phyloP scores from a whole-genome alignment of 2,888 invertebrate species.

The Cantharis nigra region DNA sequence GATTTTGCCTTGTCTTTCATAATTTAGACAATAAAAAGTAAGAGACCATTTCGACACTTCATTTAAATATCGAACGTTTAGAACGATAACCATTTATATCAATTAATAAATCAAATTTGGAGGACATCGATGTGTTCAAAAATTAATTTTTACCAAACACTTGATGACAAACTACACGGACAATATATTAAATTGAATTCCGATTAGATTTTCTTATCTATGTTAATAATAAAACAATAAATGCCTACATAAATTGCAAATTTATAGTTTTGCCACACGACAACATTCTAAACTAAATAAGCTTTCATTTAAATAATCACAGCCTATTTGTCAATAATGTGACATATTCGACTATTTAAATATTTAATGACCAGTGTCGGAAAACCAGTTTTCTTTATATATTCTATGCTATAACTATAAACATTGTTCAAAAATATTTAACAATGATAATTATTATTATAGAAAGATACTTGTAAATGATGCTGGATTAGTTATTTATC shows the following conservation, averaged over 20 bases:
- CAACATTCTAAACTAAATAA: constrained; percentile 12
- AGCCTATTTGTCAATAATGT: constrained; percentile 20
- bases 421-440: neutral
- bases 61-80: neutral
- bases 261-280: constrained; percentile 18
- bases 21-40: neutral
- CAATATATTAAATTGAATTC: neutral
- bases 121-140: neutral
- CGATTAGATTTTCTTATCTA: constrained; percentile 15
- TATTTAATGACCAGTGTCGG: constrained; percentile 3
- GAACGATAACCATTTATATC: neutral
- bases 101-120: neutral
- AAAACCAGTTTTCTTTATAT: constrained; percentile 15
- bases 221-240: constrained; percentile 25
- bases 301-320: constrained; percentile 24
- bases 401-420: neutral
- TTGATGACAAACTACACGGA: neutral
- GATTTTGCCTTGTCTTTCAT: neutral
- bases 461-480: neutral
- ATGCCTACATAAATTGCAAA: constrained; percentile 22
- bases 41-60: neutral
- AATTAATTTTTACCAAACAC: neutral
- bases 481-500: neutral
- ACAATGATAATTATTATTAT: neutral
- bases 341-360: neutral